Conservation (phyloP, 2,888 invertebrate species). For the Polietes domitor region DNA sequence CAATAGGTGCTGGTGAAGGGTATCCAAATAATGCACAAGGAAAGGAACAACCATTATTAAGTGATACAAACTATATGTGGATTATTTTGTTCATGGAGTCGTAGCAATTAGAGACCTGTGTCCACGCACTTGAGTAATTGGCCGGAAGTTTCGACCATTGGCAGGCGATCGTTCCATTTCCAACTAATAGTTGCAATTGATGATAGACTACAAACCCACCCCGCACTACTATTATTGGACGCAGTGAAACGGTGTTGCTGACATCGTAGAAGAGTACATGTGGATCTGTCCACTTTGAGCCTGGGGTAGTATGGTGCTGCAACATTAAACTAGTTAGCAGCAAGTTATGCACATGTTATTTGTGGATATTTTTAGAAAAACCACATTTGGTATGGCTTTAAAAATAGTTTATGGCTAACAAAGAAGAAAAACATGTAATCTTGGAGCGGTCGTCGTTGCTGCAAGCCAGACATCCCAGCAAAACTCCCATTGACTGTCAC, state of each 20-base stretch:
- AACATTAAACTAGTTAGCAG: constrained; percentile 47
- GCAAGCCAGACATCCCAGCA: constrained; percentile 43
- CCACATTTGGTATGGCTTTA: constrained; percentile 69
- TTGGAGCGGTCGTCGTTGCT: constrained; percentile 11
- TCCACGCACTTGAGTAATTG: too few species aligned
- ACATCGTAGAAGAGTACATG: not conserved
- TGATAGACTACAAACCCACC: too few species aligned
- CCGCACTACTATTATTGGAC: not conserved
- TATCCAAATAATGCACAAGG: too few species aligned
- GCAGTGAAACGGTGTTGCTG: not conserved
- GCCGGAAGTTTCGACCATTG: not conserved
- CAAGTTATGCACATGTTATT: constrained; percentile 22
- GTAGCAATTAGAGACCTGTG: too few species aligned
- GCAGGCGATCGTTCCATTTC: not conserved
- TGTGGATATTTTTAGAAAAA: constrained; percentile 71
- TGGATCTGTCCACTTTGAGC: too few species aligned
- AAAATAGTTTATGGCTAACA: constrained; percentile 66
- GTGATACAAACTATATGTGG: too few species aligned
- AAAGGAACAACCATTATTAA: too few species aligned
- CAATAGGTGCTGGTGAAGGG: too few species aligned
- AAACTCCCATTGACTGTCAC: too few species aligned
- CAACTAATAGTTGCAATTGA: not conserved
- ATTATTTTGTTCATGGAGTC: too few species aligned
- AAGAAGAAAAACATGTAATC: constrained; percentile 29
- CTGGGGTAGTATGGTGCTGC: not conserved